phyloP scores from a whole-genome alignment of 1,140 invertebrate species.

The Diabrotica undecimpunctata region DNA sequence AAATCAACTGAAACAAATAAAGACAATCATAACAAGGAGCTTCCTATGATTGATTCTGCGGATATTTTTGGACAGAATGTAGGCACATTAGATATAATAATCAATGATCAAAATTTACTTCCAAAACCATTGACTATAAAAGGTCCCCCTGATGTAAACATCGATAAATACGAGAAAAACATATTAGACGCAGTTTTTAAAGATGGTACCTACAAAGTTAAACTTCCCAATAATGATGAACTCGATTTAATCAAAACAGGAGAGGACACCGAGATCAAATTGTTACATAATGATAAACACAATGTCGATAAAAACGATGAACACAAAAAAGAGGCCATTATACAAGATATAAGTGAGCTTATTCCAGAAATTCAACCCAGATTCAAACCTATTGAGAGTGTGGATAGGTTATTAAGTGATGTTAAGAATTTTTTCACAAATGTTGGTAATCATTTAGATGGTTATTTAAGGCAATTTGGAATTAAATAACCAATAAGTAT shows the following conservation, averaged over 20 bases:
- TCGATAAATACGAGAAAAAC: too few relatives aligned
- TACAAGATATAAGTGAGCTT: background rate
- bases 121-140: too few relatives aligned
- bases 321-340: background rate
- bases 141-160: too few relatives aligned
- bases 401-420: background rate
- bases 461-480: too few relatives aligned
- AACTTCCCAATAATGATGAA: conserved; percentile 25
- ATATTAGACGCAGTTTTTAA: background rate
- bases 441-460: background rate
- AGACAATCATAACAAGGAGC: too few relatives aligned
- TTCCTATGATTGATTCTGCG: too few relatives aligned
- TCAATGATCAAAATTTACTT: too few relatives aligned
- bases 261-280: conserved; percentile 16
- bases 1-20: too few relatives aligned
- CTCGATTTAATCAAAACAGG: conserved; percentile 18
- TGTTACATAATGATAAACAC: background rate
- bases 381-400: background rate
- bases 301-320: background rate
- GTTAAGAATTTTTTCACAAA: background rate
- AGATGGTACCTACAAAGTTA: conserved; percentile 15
- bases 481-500: too few relatives aligned
- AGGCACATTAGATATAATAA: too few relatives aligned
- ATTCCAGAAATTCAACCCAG: background rate
- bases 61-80: too few relatives aligned